Evolutionary conservation across 2,888 invertebrate genomes (phyloP).

Genomic region (Coenonympha glycerion): DNA sequence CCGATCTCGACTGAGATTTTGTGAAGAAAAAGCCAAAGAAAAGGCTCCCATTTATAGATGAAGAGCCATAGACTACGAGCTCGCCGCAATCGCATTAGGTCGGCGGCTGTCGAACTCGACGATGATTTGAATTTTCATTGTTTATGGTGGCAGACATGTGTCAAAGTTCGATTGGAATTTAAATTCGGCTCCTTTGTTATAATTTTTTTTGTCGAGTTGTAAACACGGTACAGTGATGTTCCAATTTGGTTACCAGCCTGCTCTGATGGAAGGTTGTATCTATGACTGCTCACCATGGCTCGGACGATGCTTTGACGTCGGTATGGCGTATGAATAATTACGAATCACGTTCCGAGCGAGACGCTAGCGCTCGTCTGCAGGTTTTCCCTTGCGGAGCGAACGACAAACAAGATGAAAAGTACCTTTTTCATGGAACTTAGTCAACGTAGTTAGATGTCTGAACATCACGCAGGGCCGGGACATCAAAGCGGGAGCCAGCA

Average conservation of each 20-base stretch:
- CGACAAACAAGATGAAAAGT: constrained; percentile 24
- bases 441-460: constrained; percentile 28
- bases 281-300: constrained; percentile 58
- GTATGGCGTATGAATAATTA: constrained; percentile 69
- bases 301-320: constrained; percentile 65
- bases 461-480: constrained; percentile 34
- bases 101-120: constrained; percentile 58
- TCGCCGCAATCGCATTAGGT: constrained; percentile 70
- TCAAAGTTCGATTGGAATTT: constrained; percentile 76
- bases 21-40: constrained; percentile 73
- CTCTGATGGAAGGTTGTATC: constrained; percentile 63
- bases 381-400: constrained; percentile 18
- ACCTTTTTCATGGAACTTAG: constrained; percentile 22
- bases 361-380: constrained; percentile 15
- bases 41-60: constrained; percentile 72
- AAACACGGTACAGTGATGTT: constrained; percentile 73
- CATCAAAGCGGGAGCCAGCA: constrained; percentile 62
- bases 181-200: constrained; percentile 75
- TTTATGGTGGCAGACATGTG: constrained; percentile 77
- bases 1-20: constrained; percentile 70
- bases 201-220: constrained; percentile 70
- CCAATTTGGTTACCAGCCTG: constrained; percentile 69
- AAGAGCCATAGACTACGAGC: constrained; percentile 59
- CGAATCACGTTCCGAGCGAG: constrained; percentile 55
- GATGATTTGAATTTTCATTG: constrained; percentile 76